Evolutionary conservation across 2,113 vertebrate genomes (phyloP), one percentile per base, ranked within the genome.

Genomic region (Antennarius striatus): DNA sequence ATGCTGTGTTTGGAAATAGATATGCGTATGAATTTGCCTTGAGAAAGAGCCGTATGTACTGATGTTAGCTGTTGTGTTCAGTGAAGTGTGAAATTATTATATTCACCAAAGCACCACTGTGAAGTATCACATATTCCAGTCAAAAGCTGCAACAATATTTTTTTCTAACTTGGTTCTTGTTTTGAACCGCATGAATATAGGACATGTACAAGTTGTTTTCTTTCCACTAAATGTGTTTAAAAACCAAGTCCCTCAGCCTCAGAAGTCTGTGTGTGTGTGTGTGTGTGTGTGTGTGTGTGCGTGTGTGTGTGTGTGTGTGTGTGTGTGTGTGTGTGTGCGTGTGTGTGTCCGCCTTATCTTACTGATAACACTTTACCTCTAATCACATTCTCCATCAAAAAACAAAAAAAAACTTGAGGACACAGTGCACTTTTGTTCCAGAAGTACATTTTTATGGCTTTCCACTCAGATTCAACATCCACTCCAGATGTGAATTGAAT

Each of bases 331-430:
- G 14, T 40, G 47, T 16, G 28, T 14, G 40, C 42, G 22, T 12
- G 40, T 10, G 13, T 7, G 5, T 3, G 5, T 3, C 1, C 32
- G 32, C 32, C 32, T 36, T 36, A 36, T 36, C 32, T 36, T 36
- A 36, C 43, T 71, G 73, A 85, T 73, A 80, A 71, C 61, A 49
- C 15, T 57, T 77, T 71, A 86, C 83, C 84, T 77, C 51, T 32
- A 42, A 79, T 77, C 70, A 49, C 36, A 74, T 60, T 56, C 43
- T 51, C 30, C 13, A 61, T 59, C 56, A 72, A 46, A 60, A 77
- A 75, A 63, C 14, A 36, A 36, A 36, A 36, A 36, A 36, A 36
- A 36, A 36, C 32, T 42, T 30, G 43, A 2, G 17, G 63, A 86
- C 63, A 43, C 56, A 1, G 51, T 77, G 74, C 51, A 58, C 76